Evolutionary conservation across 2,797 vertebrate genomes (phyloP).

Genomic region (Acanthis flammea): DNA sequence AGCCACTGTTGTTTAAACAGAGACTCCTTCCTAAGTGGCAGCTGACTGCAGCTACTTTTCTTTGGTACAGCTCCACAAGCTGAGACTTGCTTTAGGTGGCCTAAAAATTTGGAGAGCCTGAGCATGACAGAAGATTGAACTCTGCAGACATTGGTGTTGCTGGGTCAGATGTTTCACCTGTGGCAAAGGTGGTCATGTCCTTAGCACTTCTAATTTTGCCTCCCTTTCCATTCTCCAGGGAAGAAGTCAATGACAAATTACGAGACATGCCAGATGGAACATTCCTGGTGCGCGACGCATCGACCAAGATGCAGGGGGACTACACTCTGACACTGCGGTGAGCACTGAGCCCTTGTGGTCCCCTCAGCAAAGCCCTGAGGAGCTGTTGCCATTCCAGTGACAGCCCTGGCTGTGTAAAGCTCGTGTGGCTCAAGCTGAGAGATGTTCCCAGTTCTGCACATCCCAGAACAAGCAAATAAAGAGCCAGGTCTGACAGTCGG

Average conservation of each 20-base stretch:
- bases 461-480: background rate
- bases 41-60: background rate
- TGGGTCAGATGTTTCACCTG: background rate
- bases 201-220: background rate
- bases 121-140: background rate
- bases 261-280: constrained; percentile 96
- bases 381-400: background rate
- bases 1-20: constrained; percentile 39
- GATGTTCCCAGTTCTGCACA: background rate
- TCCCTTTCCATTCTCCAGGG: constrained; percentile 74
- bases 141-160: background rate
- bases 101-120: background rate
- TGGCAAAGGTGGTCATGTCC: background rate
- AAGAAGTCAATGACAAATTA: constrained; percentile 94
- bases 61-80: constrained; percentile 6
- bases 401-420: background rate
- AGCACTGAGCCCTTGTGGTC: background rate
- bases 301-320: constrained; percentile 94
- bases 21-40: constrained; percentile 32
- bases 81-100: constrained; percentile 4
- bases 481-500: background rate
- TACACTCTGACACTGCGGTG: constrained; percentile 93
- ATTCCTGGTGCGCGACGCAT: constrained; percentile 93
- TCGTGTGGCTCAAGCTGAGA: background rate
- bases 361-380: background rate